Conservation (phyloP, 1,140 invertebrate species). For the Meloidogyne chitwoodi region DNA sequence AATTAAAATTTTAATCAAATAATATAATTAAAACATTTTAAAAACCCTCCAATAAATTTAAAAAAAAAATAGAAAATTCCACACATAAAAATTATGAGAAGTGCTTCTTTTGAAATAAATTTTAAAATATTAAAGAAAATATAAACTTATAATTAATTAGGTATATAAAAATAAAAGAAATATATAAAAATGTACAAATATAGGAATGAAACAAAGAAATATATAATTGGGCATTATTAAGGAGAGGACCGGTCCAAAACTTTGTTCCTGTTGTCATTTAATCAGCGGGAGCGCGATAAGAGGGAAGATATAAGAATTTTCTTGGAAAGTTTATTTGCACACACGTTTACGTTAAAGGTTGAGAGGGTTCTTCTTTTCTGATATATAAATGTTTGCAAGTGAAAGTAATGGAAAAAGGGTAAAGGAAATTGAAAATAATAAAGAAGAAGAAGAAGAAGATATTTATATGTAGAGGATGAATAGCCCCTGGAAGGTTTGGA, state of each 20-base stretch:
- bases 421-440: not conserved
- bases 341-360: not conserved
- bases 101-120: no score
- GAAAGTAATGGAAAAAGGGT: not conserved
- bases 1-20: no score
- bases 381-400: not conserved
- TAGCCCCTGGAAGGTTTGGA: not conserved
- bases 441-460: not conserved
- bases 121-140: no score
- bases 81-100: no score
- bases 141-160: no score
- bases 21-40: no score
- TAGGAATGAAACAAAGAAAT: not conserved
- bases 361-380: not conserved
- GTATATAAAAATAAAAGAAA: not conserved
- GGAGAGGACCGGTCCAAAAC: not conserved
- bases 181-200: not conserved
- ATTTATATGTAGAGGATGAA: not conserved
- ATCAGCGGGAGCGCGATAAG: not conserved
- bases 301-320: not conserved
- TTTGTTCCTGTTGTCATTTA: not conserved
- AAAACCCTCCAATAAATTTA: no score
- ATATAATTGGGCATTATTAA: not conserved
- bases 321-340: not conserved
- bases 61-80: no score